A percentile compares a stretch with the other conserved stretches of the same genome.
Conservation (phyloP, 1,140 invertebrate genomes). For the Tachypleus tridentatus region DNA sequence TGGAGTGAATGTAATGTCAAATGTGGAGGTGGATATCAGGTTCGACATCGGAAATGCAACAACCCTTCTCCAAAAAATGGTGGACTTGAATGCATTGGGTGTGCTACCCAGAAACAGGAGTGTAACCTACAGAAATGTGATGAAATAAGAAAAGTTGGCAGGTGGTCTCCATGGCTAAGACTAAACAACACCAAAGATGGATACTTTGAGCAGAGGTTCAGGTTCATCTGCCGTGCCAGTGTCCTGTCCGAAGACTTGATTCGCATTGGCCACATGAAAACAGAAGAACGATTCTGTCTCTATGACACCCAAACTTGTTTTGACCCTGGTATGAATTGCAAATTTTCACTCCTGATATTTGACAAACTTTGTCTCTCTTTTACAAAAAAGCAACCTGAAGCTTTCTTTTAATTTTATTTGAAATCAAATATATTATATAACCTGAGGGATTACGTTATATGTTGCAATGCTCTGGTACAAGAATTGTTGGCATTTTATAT, state of each 20-base stretch:
- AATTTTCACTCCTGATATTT: too few relatives aligned
- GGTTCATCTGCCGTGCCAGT: slow-evolving; percentile 62
- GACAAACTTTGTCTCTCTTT: too few relatives aligned
- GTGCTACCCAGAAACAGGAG: slow-evolving; percentile 43
- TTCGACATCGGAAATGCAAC: slow-evolving; percentile 46
- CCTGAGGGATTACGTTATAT: not conserved
- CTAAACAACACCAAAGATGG: slow-evolving; percentile 39
- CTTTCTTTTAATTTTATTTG: too few relatives aligned
- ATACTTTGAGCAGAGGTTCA: slow-evolving; percentile 56
- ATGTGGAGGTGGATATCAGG: slow-evolving; percentile 31
- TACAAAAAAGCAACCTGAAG: too few relatives aligned
- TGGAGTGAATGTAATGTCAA: slow-evolving; percentile 32
- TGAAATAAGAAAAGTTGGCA: slow-evolving; percentile 49
- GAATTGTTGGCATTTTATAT: not conserved
- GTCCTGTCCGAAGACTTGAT: slow-evolving; percentile 48
- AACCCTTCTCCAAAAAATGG: slow-evolving; percentile 29
- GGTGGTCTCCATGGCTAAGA: slow-evolving; percentile 63
- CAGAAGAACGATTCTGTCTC: slow-evolving; percentile 58
- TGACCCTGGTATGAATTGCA: too few relatives aligned
- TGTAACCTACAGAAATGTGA: slow-evolving; percentile 57
- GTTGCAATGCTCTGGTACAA: not conserved
- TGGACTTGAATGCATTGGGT: slow-evolving; percentile 47
- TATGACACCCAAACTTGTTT: too few relatives aligned
- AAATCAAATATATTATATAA: too few relatives aligned
- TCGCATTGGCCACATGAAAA: slow-evolving; percentile 52